A percentile compares a stretch with the other conserved stretches of the same genome.
Evolutionary conservation across 1,140 invertebrate species (phyloP).

Genomic region (Charaxes varanes): DNA sequence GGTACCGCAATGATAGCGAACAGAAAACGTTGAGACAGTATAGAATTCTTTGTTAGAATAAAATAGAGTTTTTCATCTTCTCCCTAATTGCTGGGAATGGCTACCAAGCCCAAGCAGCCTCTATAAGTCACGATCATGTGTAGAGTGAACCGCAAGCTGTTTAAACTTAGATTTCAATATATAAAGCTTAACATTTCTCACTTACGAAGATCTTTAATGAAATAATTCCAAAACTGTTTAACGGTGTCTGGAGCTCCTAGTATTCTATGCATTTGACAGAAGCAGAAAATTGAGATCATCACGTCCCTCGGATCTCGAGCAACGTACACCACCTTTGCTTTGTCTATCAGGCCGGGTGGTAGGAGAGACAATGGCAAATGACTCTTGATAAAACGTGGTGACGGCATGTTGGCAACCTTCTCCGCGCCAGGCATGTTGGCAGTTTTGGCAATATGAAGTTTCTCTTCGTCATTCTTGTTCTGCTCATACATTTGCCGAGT

Average conservation of each 20-base stretch:
- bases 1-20: no score
- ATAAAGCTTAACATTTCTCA: no score
- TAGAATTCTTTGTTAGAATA: no score
- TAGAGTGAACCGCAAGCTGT: no score
- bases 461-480: constrained; percentile 2
- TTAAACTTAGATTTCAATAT: no score
- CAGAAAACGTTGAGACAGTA: no score
- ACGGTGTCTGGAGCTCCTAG: constrained; percentile 74
- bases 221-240: constrained; percentile 81
- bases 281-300: constrained; percentile 85
- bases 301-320: constrained; percentile 88
- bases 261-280: constrained; percentile 80
- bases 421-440: constrained; percentile 7
- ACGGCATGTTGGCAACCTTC: constrained; percentile 23
- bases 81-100: no score
- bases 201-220: constrained; percentile 79
- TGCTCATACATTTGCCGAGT: constrained; percentile 7
- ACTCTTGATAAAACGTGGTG: constrained; percentile 79
- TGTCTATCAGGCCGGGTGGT: constrained; percentile 54
- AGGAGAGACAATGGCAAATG: constrained; percentile 82
- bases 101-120: no score
- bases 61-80: no score
- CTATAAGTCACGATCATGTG: no score
- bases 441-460: not conserved
- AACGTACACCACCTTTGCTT: constrained; percentile 79